phyloP scores from a whole-genome alignment of 2,797 vertebrate genomes.

The Streptopelia turtur region DNA sequence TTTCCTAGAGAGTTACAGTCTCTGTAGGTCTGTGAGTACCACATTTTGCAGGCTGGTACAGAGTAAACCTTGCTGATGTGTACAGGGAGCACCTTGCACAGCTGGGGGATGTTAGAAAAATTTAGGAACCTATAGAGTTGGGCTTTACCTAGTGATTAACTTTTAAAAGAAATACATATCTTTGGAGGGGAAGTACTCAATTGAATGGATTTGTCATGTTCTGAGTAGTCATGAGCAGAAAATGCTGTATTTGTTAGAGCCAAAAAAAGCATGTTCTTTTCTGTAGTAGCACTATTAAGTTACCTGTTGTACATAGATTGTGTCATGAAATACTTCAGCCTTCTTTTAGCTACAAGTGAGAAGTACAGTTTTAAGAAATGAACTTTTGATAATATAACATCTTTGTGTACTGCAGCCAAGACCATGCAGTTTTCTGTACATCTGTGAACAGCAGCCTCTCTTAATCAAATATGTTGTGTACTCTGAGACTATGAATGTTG shows the following conservation, averaged over 20 bases:
- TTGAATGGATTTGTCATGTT: not conserved
- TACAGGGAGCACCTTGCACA: accelerated
- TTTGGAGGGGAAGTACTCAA: not conserved
- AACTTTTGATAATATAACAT: not conserved
- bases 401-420: not conserved
- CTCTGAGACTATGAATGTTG: not conserved
- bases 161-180: not conserved
- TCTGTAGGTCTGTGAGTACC: not conserved
- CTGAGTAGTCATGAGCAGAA: not conserved
- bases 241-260: not conserved
- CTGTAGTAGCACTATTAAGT: not conserved
- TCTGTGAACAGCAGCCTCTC: not conserved
- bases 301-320: not conserved
- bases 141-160: not conserved
- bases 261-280: not conserved
- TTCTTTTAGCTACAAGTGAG: not conserved
- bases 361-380: not conserved
- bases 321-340: not conserved
- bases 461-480: not conserved
- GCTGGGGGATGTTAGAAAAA: not conserved
- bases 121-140: not conserved
- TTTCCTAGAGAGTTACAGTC: not conserved
- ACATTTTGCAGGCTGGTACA: not conserved
- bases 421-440: not conserved
- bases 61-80: not conserved